These are phyloP conservation scores for Sturnus vulgaris DNA, from an alignment of 2,113 vertebrate species.

Conservation along the genomic window DNA sequence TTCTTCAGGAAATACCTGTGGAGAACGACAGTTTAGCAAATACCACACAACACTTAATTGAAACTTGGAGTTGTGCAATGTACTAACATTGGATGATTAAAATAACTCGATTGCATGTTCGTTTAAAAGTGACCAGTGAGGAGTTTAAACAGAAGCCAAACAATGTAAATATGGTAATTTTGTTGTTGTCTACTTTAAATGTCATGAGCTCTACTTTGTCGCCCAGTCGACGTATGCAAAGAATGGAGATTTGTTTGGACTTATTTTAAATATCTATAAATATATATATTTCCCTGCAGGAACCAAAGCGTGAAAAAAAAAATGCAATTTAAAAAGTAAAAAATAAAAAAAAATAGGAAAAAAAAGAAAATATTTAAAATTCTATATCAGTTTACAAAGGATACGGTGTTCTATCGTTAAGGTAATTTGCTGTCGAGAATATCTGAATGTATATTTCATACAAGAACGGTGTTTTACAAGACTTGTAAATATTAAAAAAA, in stretches of 20 bases:
- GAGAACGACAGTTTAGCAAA: slow-evolving; percentile 69
- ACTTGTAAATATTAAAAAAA: slow-evolving; percentile 77
- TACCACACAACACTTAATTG: slow-evolving; percentile 66
- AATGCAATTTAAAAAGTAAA: neutral
- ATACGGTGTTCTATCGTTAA: slow-evolving; percentile 67
- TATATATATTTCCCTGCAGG: slow-evolving; percentile 79
- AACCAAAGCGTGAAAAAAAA: slow-evolving; percentile 75
- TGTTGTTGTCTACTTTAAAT: slow-evolving; percentile 57
- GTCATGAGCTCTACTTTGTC: slow-evolving; percentile 59
- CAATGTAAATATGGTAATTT: slow-evolving; percentile 65
- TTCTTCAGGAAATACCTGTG: slow-evolving; percentile 77
- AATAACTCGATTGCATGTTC: slow-evolving; percentile 32
- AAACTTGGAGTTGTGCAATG: slow-evolving; percentile 67
- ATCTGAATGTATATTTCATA: slow-evolving; percentile 85
- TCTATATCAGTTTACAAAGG: slow-evolving; percentile 80
- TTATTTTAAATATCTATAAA: slow-evolving; percentile 80
- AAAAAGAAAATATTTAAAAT: slow-evolving; percentile 76
- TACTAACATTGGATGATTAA: slow-evolving; percentile 55
- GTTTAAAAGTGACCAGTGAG: slow-evolving; percentile 30
- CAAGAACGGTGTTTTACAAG: slow-evolving; percentile 74
- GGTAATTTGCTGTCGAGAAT: slow-evolving; percentile 73
- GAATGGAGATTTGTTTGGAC: slow-evolving; percentile 64
- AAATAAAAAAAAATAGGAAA: neutral
- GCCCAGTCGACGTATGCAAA: slow-evolving; percentile 49
- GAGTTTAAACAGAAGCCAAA: slow-evolving; percentile 51